phyloP scores from a whole-genome alignment of 2,113 vertebrate species.

The Chaenogobius annularis region DNA sequence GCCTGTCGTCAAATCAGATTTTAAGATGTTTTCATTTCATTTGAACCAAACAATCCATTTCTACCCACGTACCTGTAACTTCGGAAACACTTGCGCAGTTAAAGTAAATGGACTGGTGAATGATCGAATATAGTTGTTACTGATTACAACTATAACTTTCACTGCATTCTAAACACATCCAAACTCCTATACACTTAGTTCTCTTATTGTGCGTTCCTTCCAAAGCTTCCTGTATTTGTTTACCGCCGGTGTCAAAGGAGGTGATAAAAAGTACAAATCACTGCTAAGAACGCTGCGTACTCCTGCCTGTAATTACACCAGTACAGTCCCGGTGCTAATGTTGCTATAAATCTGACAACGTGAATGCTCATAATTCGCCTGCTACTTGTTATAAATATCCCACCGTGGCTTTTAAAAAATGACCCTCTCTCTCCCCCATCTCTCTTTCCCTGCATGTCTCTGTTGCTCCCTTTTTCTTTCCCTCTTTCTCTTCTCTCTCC shows the following conservation, averaged over 20 bases:
- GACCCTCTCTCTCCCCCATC: not conserved
- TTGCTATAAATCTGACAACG: slow-evolving; percentile 29
- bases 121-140: too few relatives aligned
- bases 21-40: too few relatives aligned
- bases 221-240: not conserved
- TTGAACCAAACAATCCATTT: too few relatives aligned
- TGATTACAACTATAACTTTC: too few relatives aligned
- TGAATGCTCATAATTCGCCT: slow-evolving; percentile 32
- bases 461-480: too few relatives aligned
- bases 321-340: slow-evolving; percentile 28
- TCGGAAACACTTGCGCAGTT: too few relatives aligned
- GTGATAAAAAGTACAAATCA: slow-evolving; percentile 7
- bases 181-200: not conserved
- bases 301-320: slow-evolving; percentile 14
- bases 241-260: not conserved
- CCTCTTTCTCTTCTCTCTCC: too few relatives aligned
- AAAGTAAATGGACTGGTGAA: too few relatives aligned
- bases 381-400: slow-evolving; percentile 21
- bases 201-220: not conserved
- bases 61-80: too few relatives aligned
- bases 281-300: not conserved
- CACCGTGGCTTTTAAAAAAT: slow-evolving; percentile 20
- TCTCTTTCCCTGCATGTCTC: not conserved
- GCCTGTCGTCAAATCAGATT: too few relatives aligned
- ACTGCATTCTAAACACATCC: too few relatives aligned